A percentile compares a stretch with the other conserved stretches of the same genome.
These are phyloP conservation scores for Tachystola acroxantha DNA, from an alignment of 2,888 invertebrate genomes.

Conservation along the genomic window DNA sequence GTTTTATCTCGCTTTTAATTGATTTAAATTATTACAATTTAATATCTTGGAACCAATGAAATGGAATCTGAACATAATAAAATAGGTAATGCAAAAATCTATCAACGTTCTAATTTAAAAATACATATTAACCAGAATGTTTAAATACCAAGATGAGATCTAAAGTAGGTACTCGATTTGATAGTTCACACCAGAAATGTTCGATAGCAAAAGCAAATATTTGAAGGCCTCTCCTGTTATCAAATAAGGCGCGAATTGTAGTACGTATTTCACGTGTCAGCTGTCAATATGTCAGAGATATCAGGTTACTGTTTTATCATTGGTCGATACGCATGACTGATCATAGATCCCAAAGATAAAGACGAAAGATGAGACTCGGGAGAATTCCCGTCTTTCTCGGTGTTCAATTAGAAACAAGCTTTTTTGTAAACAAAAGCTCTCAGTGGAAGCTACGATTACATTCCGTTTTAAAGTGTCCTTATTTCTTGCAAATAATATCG, in stretches of 20 bases:
- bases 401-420: constrained; percentile 3
- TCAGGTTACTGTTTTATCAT: constrained; percentile 48
- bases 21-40: neutral
- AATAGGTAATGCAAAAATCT: no score
- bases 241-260: constrained; percentile 23
- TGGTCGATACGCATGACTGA: constrained; percentile 29
- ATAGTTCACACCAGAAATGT: constrained; percentile 5
- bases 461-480: constrained; percentile 32
- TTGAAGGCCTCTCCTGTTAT: constrained; percentile 40
- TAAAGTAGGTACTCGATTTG: no score
- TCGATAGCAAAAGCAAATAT: constrained; percentile 12
- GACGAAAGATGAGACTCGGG: neutral
- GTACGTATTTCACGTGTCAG: constrained; percentile 36
- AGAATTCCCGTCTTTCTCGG: neutral
- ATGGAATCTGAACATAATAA: no score
- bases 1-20: constrained; percentile 26
- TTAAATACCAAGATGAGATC: neutral
- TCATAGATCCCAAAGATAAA: constrained; percentile 11
- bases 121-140: no score
- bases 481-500: constrained; percentile 34
- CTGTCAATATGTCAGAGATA: constrained; percentile 64
- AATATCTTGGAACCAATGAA: neutral
- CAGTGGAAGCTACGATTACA: constrained; percentile 9
- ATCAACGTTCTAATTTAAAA: no score
- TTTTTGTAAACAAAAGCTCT: constrained; percentile 4